Base-by-base conservation (phyloP, 2,797 vertebrate species). In the Pterois miles region DNA sequence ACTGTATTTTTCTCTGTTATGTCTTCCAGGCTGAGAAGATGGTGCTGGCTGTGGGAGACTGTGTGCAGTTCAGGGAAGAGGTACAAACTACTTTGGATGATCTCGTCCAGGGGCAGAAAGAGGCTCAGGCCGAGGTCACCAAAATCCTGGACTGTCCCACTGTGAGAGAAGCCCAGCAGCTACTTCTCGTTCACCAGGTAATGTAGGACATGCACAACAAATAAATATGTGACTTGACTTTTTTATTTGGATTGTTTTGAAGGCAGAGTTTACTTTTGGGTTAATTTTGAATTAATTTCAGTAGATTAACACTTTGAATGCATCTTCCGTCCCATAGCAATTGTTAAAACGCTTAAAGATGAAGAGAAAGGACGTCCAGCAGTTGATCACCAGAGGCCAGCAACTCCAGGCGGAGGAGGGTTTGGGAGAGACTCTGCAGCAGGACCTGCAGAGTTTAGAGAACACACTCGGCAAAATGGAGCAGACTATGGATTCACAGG, bases 1-100 rank as follows among this genome's bases (percentile, higher is more conserved):
- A 6, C 5, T 67, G n/a, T 54, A 0, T 72, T 69, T 65, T 65
- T 57, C 1, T 74, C 22, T 83, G 34, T 59, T 36, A 50, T 74
- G 71, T 40, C 73, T 20, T 72, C 20, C 82, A 99, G 98, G 95
- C 96, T 74, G 97, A 99, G 93, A 98, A 97, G 88, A 95, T 96
- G 87, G 86, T 99, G 68, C 94, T 94, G 74, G 95, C 94, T 33
- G 94, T 99, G 58, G 96, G 96, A 3, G 97, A 98, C 73, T 98
- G 97, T 87, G 96, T 98, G 9, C 97, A 98, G 84, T 97, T 97
- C 87, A 96, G 96, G 85, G 96, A 97, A 84, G 96, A 97, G 79
- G 96, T 99, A 23, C 96, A 94, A 82, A 92, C 76, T 52, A 96
- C 96, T 25, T 86, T 99, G 65, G 96, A 97, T 74, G 96, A 97